A percentile compares a stretch with the other conserved stretches of the same genome.
These are phyloP conservation scores for Lepidocyrtinus sp. DNA, from an alignment of 2,888 invertebrate species.

Conservation along the genomic window DNA sequence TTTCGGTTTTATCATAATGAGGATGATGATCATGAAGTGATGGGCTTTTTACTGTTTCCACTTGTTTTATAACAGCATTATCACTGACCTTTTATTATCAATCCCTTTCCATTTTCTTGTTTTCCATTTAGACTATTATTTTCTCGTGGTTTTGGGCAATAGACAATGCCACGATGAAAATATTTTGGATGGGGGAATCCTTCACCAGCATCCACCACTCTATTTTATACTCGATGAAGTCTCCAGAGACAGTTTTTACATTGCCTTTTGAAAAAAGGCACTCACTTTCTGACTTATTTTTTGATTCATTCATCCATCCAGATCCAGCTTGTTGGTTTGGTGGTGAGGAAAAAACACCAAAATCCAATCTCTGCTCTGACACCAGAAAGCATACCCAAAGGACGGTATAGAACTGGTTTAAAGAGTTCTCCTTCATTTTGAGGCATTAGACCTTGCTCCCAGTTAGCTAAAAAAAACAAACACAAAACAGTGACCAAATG, in stretches of 20 bases:
- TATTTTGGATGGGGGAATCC: neutral
- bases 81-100: slow-evolving; percentile 45
- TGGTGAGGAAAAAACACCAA: slow-evolving; percentile 63
- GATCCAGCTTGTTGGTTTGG: neutral
- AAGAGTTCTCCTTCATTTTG: neutral
- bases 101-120: slow-evolving; percentile 11
- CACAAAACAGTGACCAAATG: slow-evolving; percentile 67
- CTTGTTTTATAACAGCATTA: slow-evolving; percentile 42
- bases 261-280: slow-evolving; percentile 48
- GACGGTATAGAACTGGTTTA: slow-evolving; percentile 17
- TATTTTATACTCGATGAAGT: too few relatives aligned
- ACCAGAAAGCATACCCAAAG: slow-evolving; percentile 61
- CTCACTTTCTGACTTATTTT: slow-evolving; percentile 33
- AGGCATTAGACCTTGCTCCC: neutral
- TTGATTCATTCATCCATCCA: slow-evolving; percentile 1
- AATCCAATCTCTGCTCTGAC: slow-evolving; percentile 70
- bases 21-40: slow-evolving; percentile 30
- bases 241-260: slow-evolving; percentile 69
- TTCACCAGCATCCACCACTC: too few relatives aligned
- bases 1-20: slow-evolving; percentile 50
- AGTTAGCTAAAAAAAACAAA: neutral
- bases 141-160: slow-evolving; percentile 19
- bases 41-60: slow-evolving; percentile 49
- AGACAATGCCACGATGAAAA: neutral
- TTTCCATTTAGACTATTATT: slow-evolving; percentile 26